Evolutionary conservation across 2,797 vertebrate species (phyloP).

Genomic region (Muscicapa striata): DNA sequence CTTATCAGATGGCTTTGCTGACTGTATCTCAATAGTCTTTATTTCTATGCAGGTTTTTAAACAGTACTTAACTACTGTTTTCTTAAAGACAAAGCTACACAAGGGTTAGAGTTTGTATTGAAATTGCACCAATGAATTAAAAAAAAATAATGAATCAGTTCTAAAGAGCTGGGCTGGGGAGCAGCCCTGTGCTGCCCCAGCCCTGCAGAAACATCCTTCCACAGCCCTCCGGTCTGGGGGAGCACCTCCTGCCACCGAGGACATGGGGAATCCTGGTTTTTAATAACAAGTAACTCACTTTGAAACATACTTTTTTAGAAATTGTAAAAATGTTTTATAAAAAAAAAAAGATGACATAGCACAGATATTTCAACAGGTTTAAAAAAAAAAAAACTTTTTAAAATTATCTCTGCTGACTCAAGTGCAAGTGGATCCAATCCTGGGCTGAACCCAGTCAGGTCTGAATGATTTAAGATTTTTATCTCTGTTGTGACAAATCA

Average conservation of each 20-base stretch:
- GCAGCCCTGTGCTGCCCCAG: slow-evolving; percentile 74
- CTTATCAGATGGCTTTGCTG: slow-evolving; percentile 85
- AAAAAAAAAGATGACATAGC: slow-evolving; percentile 55
- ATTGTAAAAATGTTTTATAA: slow-evolving; percentile 74
- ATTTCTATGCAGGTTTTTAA: slow-evolving; percentile 85
- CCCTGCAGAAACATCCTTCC: slow-evolving; percentile 5
- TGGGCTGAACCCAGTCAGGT: not conserved
- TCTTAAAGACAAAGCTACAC: slow-evolving; percentile 70
- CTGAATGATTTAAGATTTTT: slow-evolving; percentile 16
- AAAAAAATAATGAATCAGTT: slow-evolving; percentile 4
- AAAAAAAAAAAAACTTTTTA: slow-evolving; percentile 31
- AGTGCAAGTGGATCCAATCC: slow-evolving; percentile 21
- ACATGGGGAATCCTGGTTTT: slow-evolving; percentile 44
- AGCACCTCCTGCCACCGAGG: not conserved
- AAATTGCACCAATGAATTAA: slow-evolving; percentile 65
- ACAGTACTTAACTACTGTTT: slow-evolving; percentile 77
- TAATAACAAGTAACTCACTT: slow-evolving; percentile 34
- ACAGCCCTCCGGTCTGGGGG: not conserved
- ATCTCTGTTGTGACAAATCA: slow-evolving; percentile 42
- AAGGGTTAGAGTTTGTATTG: slow-evolving; percentile 78
- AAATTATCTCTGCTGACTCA: slow-evolving; percentile 2
- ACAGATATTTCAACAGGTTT: slow-evolving; percentile 40
- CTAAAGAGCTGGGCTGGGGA: slow-evolving; percentile 69
- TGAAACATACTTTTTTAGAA: slow-evolving; percentile 65
- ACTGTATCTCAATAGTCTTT: slow-evolving; percentile 83